Percentiles rank a stretch among this genome's conserved stretches.
These are phyloP conservation scores for Thalassarche chlororhynchos DNA, from an alignment of 2,113 vertebrate species.

Conservation along the genomic window DNA sequence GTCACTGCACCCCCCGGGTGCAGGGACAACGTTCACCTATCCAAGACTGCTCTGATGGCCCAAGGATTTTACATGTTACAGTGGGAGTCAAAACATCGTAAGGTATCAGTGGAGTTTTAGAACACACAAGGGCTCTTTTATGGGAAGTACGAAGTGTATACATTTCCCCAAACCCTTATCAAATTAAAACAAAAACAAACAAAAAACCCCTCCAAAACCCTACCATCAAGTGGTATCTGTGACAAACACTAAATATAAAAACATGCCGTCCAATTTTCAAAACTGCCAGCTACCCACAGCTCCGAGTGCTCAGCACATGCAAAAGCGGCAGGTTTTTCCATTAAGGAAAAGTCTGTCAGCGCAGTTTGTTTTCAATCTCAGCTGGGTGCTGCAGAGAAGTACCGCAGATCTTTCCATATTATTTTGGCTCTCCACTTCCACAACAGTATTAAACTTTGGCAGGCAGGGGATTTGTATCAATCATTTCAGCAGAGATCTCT, in stretches of 20 bases:
- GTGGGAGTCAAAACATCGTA: background rate
- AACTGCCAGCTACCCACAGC: background rate
- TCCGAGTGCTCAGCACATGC: fast-evolving
- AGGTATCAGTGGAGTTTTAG: fast-evolving
- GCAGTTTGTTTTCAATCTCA: background rate
- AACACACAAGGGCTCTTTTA: background rate
- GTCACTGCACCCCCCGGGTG: background rate
- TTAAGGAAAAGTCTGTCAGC: background rate
- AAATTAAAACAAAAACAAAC: background rate
- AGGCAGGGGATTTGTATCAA: slow-evolving; percentile 35
- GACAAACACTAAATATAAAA: background rate
- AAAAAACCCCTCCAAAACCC: no score
- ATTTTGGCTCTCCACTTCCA: slow-evolving; percentile 15
- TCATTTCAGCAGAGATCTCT: slow-evolving; percentile 41
- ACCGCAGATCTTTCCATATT: background rate
- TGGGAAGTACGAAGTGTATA: fast-evolving
- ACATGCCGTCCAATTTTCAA: fast-evolving
- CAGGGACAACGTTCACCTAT: background rate
- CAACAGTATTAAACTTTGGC: background rate
- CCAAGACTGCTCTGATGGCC: background rate
- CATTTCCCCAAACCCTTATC: background rate
- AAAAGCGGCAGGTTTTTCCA: background rate
- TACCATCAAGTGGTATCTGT: background rate
- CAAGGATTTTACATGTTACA: fast-evolving
- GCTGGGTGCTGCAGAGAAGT: background rate